Base-by-base conservation (phyloP, 2,113 vertebrate species). In the Merops nubicus region DNA sequence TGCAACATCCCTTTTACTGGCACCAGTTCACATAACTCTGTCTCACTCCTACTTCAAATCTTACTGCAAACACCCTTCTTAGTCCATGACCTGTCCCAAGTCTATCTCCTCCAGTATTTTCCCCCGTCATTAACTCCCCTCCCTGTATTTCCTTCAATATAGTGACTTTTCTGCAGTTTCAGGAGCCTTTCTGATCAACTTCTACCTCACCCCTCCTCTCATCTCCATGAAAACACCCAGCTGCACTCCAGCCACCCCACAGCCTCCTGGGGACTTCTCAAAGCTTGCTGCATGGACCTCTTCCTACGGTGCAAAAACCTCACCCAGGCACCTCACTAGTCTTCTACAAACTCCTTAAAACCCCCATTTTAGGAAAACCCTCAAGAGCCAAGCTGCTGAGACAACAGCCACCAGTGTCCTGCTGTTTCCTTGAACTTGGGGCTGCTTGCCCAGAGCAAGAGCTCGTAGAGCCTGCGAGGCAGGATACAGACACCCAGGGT, bases 401-500 rank as follows among this genome's bases (percentile, higher is more conserved):
- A 36, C 18, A 47, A 69, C 47, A 89, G 56, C 33, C 73, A 47
- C 25, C 2, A 29, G 38, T 4, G 23, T 43, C 70, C 60, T 40
- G 8, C 36, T 5, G 34, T 21, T 67, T 77, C 88, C 79, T 33
- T 67, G 72, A 23, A 77, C 19, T 0, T 43, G 85, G 85, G 67
- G 88, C 88, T 80, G 88, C 67, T 19, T 79, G 85, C 65, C 77
- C 74, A 68, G 78, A 88, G 40, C 47, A 88, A 76, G 62, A 0
- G 68, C 54, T 79, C 3, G 0, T 3, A 60, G 25, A 0, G 31
- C 59, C 22, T 62, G 45, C 0, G 0, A 90, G 70, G 94, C 95
- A 96, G 96, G 88, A 96, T 88, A 92, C 50, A 76, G 75, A 64
- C 3, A 3, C 72, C 64, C 88, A 62, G 33, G 8, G 50, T 11